Evolutionary conservation across 2,888 invertebrate genomes (phyloP).

Genomic region (Thyatira batis): DNA sequence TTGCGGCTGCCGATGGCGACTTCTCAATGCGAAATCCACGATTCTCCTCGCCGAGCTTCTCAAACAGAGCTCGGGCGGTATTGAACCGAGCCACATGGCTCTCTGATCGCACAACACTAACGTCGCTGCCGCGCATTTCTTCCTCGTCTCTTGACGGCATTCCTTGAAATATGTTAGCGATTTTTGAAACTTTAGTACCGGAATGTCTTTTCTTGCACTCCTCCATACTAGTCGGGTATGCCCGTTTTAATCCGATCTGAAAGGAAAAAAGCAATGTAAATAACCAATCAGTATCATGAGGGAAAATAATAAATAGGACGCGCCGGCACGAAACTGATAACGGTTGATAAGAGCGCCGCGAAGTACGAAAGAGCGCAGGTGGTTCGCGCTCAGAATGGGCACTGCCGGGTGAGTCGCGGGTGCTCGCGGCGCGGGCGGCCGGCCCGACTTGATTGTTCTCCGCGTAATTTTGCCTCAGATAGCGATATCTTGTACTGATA

Average conservation of each 20-base stretch:
- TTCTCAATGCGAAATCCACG: constrained; percentile 83
- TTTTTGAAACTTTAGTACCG: constrained; percentile 94
- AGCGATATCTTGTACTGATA: constrained; percentile 74
- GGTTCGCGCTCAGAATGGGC: constrained; percentile 55
- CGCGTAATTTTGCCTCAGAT: constrained; percentile 75
- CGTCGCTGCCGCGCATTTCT: constrained; percentile 80
- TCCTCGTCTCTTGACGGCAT: constrained; percentile 83
- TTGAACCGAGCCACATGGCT: constrained; percentile 95
- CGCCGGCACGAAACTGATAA: constrained; percentile 56
- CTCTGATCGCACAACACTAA: constrained; percentile 91
- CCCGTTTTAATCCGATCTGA: constrained; percentile 79
- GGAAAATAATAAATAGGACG: constrained; percentile 50
- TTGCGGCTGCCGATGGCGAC: constrained; percentile 81
- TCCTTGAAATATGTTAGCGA: constrained; percentile 94
- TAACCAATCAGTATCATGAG: constrained; percentile 37
- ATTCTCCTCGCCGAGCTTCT: constrained; percentile 91
- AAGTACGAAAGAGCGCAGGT: constrained; percentile 58
- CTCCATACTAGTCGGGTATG: constrained; percentile 83
- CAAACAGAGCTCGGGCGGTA: constrained; percentile 94
- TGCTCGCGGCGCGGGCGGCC: constrained; percentile 39
- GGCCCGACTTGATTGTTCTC: constrained; percentile 63
- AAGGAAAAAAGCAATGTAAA: constrained; percentile 57
- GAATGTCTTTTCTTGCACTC: constrained; percentile 84
- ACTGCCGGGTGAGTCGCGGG: constrained; percentile 55
- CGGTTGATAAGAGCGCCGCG: constrained; percentile 57